phyloP scores from a whole-genome alignment of 2,888 invertebrate genomes.

The Drosophila trichaetosa region DNA sequence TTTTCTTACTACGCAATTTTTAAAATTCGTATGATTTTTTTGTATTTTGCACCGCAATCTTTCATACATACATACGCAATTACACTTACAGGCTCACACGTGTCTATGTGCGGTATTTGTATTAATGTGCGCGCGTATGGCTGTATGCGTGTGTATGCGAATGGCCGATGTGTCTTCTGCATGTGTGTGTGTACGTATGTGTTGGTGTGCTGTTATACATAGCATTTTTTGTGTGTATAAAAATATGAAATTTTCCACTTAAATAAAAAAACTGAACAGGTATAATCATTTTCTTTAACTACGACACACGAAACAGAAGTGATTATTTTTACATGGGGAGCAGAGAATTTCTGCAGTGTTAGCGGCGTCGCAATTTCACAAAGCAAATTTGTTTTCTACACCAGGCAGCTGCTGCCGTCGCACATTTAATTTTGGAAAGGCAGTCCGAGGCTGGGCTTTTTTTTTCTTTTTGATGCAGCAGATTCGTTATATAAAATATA shows the following conservation, averaged over 20 bases:
- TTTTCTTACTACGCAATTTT: constrained; percentile 71
- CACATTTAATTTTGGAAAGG: constrained; percentile 70
- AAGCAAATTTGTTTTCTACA: constrained; percentile 46
- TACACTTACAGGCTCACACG: constrained; percentile 52
- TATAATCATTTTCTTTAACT: constrained; percentile 6
- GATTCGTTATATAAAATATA: constrained; percentile 75
- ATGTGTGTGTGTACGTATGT: constrained; percentile 54
- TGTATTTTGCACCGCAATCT: constrained; percentile 80
- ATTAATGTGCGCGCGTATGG: constrained; percentile 53
- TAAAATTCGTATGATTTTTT: constrained; percentile 72
- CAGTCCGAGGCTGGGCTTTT: constrained; percentile 58
- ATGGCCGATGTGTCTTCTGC: constrained; percentile 52
- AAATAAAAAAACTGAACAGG: constrained; percentile 28
- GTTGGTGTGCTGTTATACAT: constrained; percentile 81
- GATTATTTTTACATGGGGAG: not conserved
- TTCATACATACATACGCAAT: constrained; percentile 47
- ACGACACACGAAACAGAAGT: constrained; percentile 18
- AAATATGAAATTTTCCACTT: constrained; percentile 80
- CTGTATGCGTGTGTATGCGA: constrained; percentile 63
- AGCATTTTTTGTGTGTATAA: constrained; percentile 81
- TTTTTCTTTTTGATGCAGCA: constrained; percentile 53
- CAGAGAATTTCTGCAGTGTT: constrained; percentile 5
- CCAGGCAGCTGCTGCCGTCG: constrained; percentile 71
- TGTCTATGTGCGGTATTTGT: constrained; percentile 46
- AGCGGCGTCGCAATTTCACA: constrained; percentile 36